Percentiles rank a stretch among this genome's conserved stretches.
Conservation (phyloP, 2,797 vertebrate genomes). For the Phyllotis vaccarum region DNA sequence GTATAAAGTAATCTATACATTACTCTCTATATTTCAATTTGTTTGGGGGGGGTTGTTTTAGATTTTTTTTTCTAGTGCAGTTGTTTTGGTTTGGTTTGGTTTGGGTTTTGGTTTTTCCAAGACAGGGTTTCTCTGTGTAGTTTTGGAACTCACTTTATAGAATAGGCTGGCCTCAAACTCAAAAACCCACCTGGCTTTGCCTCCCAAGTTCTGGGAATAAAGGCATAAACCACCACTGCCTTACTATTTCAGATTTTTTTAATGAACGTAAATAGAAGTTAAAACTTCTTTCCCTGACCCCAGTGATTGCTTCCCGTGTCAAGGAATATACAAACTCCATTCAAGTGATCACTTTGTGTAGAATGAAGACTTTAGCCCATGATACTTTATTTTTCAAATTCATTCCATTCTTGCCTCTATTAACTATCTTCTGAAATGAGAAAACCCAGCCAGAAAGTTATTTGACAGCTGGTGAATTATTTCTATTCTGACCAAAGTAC, state of each 20-base stretch:
- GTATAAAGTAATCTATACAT: not conserved
- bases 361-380: not conserved
- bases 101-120: not conserved
- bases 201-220: not conserved
- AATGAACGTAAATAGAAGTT: not conserved
- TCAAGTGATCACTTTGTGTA: not conserved
- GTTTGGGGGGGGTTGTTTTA: not conserved
- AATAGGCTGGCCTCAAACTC: not conserved
- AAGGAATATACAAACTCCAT: not conserved
- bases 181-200: not conserved
- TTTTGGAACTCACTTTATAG: not conserved
- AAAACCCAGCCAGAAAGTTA: not conserved
- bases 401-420: slow-evolving; percentile 14
- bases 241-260: not conserved
- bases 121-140: not conserved
- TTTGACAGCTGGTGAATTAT: not conserved
- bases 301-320: not conserved
- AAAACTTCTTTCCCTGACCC: slow-evolving; percentile 22
- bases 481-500: not conserved
- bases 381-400: slow-evolving; percentile 19
- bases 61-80: not conserved
- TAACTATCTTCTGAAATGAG: slow-evolving; percentile 35
- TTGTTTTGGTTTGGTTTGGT: not conserved
- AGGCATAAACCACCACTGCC: rapidly evolving
- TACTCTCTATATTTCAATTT: not conserved